Conservation (phyloP, 2,797 vertebrate genomes). For the Siniperca obscura region DNA sequence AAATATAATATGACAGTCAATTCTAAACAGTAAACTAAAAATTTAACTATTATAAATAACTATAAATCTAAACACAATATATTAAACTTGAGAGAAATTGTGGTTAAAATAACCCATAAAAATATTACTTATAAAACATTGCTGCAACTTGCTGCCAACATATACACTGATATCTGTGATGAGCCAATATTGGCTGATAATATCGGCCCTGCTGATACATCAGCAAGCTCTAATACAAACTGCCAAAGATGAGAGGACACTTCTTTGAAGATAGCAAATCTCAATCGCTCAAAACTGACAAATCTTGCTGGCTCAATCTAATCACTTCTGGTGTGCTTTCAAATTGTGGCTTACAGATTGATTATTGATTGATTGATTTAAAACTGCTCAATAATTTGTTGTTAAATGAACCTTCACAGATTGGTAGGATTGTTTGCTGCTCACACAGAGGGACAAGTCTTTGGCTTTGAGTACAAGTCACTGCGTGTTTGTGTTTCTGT, state of each 20-base stretch:
- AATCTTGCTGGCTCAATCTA: not conserved
- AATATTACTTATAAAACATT: not conserved
- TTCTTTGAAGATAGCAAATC: not conserved
- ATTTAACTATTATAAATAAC: not conserved
- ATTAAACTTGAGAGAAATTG: not conserved
- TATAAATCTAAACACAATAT: not conserved
- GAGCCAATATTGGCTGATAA: not conserved
- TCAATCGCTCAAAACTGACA: not conserved
- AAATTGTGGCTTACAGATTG: constrained; percentile 11
- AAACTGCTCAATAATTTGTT: constrained; percentile 26
- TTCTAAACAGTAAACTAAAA: not conserved
- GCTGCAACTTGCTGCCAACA: constrained; percentile 1
- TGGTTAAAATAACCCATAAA: not conserved
- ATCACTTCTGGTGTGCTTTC: not conserved
- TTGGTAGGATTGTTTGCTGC: constrained; percentile 7
- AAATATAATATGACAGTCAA: not conserved
- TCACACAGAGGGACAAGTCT: constrained; percentile 7
- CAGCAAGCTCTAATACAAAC: constrained; percentile 1
- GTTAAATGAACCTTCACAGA: constrained; percentile 33
- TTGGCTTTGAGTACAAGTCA: constrained; percentile 21
- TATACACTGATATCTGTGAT: not conserved
- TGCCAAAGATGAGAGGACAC: constrained; percentile 7
- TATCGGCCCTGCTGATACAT: not conserved
- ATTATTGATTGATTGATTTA: constrained; percentile 39
- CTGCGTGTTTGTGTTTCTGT: constrained; percentile 11